These are phyloP conservation scores for Protobothrops flavoviridis DNA, from an alignment of 2,113 vertebrate genomes.

Conservation along the genomic window DNA sequence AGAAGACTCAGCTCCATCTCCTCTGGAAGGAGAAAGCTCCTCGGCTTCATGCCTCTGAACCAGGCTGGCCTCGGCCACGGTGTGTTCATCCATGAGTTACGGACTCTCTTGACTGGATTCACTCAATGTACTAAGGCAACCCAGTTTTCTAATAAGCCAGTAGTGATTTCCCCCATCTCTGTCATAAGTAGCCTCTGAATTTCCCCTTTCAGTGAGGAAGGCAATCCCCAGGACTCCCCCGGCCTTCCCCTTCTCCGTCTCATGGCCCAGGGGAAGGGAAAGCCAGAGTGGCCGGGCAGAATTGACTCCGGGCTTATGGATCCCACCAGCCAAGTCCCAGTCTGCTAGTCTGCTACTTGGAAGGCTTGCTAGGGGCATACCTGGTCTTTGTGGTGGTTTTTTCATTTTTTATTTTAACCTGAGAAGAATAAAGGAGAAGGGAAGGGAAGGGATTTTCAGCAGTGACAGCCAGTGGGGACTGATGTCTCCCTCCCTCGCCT, in stretches of 20 bases:
- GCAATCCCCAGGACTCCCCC: background rate
- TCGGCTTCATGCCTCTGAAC: no score
- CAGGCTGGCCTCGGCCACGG: no score
- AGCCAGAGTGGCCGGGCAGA: background rate
- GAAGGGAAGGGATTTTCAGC: constrained; percentile 7
- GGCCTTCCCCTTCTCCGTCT: background rate
- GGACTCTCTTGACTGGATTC: no score
- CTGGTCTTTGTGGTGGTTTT: background rate
- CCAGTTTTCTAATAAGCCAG: no score
- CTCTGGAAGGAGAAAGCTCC: background rate
- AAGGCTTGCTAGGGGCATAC: background rate
- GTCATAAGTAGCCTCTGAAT: background rate
- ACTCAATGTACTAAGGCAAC: no score
- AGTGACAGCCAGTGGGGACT: background rate
- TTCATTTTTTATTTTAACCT: background rate
- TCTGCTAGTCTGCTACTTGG: background rate
- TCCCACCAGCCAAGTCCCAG: background rate
- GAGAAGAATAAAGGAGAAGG: background rate
- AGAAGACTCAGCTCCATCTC: background rate
- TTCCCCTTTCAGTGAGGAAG: background rate
- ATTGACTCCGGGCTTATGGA: no score
- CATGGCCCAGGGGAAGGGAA: background rate
- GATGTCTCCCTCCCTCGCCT: background rate
- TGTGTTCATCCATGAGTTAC: no score
- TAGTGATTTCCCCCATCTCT: background rate